A percentile compares a stretch with the other conserved stretches of the same genome.
phyloP scores from a whole-genome alignment of 2,888 invertebrate genomes.

The Perdita meconis region DNA sequence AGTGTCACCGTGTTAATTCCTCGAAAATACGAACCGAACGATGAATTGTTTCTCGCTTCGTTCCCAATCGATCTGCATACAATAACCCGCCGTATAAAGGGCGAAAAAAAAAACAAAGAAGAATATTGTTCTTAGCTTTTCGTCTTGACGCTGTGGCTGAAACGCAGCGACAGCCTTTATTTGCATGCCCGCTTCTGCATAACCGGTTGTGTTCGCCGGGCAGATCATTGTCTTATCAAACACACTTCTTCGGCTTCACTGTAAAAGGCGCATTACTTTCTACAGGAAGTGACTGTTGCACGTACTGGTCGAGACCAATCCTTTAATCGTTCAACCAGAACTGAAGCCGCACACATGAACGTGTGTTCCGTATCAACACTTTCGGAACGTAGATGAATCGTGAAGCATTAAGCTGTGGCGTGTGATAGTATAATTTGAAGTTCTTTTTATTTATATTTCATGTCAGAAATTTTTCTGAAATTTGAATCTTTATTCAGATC shows the following conservation, averaged over 20 bases:
- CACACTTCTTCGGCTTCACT: slow-evolving; percentile 40
- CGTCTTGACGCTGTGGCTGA: slow-evolving; percentile 4
- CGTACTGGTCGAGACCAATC: slow-evolving; percentile 8
- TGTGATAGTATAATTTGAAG: no score
- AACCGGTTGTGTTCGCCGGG: slow-evolving; percentile 48
- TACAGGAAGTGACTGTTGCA: slow-evolving; percentile 60
- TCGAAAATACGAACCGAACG: neutral
- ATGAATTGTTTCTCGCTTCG: neutral
- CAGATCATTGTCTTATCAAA: slow-evolving; percentile 54
- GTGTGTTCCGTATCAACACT: neutral
- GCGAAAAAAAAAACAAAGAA: neutral
- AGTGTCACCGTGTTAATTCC: neutral
- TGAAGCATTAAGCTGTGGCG: neutral
- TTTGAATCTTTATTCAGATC: no score
- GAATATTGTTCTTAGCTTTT: slow-evolving; percentile 1
- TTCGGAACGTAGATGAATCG: neutral
- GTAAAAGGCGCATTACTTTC: slow-evolving; percentile 55
- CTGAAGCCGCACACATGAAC: neutral
- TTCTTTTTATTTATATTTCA: no score
- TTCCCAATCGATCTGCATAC: slow-evolving; percentile 8
- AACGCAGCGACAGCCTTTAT: slow-evolving; percentile 18
- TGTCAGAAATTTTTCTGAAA: no score
- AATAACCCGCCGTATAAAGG: neutral
- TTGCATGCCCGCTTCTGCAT: slow-evolving; percentile 22
- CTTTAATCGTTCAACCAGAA: neutral